Conservation (phyloP, 2,888 invertebrate species). For the Caenorhabditis uteleia region DNA sequence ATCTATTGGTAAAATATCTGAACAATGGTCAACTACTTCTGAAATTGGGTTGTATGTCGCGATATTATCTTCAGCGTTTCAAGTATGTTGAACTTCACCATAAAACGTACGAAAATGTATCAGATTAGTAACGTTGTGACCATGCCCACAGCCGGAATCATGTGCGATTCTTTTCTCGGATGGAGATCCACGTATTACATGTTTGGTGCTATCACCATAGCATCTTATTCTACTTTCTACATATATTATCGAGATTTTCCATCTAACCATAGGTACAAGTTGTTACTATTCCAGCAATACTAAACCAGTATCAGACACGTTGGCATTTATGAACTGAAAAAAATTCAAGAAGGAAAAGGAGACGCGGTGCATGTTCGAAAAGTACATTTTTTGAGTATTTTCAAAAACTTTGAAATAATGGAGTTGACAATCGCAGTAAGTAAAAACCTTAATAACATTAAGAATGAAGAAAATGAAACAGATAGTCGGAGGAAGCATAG, state of each 20-base stretch:
- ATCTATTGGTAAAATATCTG: constrained; percentile 36
- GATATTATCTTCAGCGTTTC: constrained; percentile 38
- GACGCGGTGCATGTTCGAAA: background rate
- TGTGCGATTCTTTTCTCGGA: constrained; percentile 37
- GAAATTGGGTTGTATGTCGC: constrained; percentile 40
- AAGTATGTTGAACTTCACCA: too few relatives aligned
- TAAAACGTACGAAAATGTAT: too few relatives aligned
- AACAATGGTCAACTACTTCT: constrained; percentile 34
- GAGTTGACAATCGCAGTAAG: constrained; percentile 26
- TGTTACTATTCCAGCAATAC: too few relatives aligned
- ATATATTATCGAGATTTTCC: constrained; percentile 42
- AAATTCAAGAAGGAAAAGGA: constrained; percentile 31
- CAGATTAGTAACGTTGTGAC: constrained; percentile 40
- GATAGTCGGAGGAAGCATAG: constrained; percentile 28
- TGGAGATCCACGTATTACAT: constrained; percentile 43
- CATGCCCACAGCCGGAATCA: constrained; percentile 38
- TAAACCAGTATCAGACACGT: constrained; percentile 18
- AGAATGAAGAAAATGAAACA: background rate
- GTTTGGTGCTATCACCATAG: constrained; percentile 32
- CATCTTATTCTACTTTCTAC: constrained; percentile 26
- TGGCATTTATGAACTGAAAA: constrained; percentile 20
- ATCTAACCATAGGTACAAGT: constrained; percentile 29
- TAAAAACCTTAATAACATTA: background rate
- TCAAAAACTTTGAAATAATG: constrained; percentile 17
- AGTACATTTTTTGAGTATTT: constrained; percentile 10